These are phyloP conservation scores for Furcifer pardalis DNA, from an alignment of 2,797 vertebrate species.

Conservation along the genomic window DNA sequence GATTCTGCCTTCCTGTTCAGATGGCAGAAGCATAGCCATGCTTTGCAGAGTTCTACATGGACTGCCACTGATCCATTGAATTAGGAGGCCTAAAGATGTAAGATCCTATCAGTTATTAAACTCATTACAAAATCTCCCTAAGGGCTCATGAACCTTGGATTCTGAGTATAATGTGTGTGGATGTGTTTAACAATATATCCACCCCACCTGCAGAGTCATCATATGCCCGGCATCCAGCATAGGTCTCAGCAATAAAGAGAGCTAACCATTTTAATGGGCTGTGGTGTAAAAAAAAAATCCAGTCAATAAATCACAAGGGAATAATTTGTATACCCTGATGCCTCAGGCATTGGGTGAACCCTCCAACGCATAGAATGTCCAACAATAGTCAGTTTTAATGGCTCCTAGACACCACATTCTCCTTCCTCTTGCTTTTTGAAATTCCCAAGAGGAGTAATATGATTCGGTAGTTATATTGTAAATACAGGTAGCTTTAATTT, in stretches of 20 bases:
- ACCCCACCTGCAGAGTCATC: conserved; percentile 74
- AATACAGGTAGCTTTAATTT: background rate
- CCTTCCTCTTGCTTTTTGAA: background rate
- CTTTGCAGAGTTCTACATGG: background rate
- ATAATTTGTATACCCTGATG: conserved; percentile 67
- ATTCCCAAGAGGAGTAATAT: background rate
- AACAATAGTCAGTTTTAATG: conserved; percentile 43
- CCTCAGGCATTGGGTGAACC: conserved; percentile 67
- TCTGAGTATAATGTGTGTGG: conserved; percentile 67
- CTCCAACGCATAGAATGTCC: conserved; percentile 56
- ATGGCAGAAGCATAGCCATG: background rate
- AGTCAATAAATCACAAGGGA: conserved; percentile 74
- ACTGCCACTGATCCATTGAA: conserved; percentile 61
- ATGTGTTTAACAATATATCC: conserved; percentile 75
- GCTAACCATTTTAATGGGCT: conserved; percentile 74
- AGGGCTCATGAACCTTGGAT: conserved; percentile 72
- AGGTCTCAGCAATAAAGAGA: conserved; percentile 74
- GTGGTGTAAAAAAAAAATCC: conserved; percentile 71
- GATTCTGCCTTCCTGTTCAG: background rate
- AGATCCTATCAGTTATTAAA: conserved; percentile 74
- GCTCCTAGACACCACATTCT: conserved; percentile 55
- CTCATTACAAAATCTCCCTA: conserved; percentile 72
- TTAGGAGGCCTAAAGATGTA: conserved; percentile 69
- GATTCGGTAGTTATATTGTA: background rate
- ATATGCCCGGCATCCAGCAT: conserved; percentile 67